Evolutionary conservation across 2,113 vertebrate species (phyloP).

Genomic region (Triplophysa rosa): DNA sequence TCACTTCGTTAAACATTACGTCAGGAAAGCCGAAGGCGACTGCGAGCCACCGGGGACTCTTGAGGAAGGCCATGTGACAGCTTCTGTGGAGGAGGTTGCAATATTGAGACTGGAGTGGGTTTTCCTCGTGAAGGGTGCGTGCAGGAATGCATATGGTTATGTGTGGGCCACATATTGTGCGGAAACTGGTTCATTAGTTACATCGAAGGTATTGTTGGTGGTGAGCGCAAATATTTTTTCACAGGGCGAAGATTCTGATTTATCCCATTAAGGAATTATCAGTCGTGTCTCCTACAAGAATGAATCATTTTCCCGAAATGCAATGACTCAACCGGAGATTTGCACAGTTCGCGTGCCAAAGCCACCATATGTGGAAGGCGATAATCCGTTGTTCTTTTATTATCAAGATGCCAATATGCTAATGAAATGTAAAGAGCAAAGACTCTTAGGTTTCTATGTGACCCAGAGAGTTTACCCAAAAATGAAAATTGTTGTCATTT

Average conservation of each 20-base stretch:
- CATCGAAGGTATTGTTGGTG: conserved; percentile 1
- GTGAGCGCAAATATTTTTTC: conserved; percentile 22
- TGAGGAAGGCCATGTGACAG: conserved; percentile 39
- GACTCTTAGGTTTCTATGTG: not conserved
- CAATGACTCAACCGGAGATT: conserved; percentile 44
- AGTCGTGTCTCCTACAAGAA: conserved; percentile 34
- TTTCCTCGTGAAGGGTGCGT: not conserved
- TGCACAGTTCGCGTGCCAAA: not conserved
- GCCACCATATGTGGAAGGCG: conserved; percentile 25
- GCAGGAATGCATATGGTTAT: conserved; percentile 32
- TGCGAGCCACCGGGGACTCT: conserved; percentile 32
- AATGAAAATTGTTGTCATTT: no score
- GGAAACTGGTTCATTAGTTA: conserved; percentile 5
- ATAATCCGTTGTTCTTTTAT: conserved; percentile 33
- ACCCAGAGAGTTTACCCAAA: no score
- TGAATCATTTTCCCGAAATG: conserved; percentile 42
- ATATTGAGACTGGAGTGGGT: conserved; percentile 43
- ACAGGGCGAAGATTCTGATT: conserved; percentile 2
- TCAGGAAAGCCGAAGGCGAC: conserved; percentile 17
- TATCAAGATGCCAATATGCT: not conserved
- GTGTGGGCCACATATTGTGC: conserved; percentile 27
- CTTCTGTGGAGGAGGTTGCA: conserved; percentile 50
- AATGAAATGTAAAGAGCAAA: not conserved
- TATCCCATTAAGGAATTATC: conserved; percentile 33
- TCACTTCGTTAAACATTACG: conserved; percentile 21